These are phyloP conservation scores for Phortica okadai DNA, from an alignment of 2,888 invertebrate genomes.

Conservation along the genomic window DNA sequence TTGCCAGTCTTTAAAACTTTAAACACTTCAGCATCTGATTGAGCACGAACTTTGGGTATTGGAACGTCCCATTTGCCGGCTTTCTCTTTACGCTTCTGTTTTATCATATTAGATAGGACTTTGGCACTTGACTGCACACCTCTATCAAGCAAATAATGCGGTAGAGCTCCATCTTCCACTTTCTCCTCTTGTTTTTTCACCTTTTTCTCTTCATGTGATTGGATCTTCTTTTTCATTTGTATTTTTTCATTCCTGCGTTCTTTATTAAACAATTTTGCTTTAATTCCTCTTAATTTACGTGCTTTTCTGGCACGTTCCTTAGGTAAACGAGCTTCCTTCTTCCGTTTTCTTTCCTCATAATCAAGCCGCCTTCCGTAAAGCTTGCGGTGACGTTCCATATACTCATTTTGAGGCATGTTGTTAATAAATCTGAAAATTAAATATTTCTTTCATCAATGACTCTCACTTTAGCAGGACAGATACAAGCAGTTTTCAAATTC, in stretches of 20 bases:
- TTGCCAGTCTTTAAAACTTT: conserved; percentile 95
- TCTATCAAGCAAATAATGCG: conserved; percentile 97
- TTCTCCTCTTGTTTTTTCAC: conserved; percentile 90
- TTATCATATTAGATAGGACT: conserved; percentile 98
- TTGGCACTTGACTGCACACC: conserved; percentile 96
- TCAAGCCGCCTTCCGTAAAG: conserved; percentile 96
- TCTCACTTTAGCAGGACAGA: too few species aligned
- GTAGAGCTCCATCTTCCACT: conserved; percentile 93
- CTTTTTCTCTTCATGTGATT: conserved; percentile 97
- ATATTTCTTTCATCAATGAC: too few species aligned
- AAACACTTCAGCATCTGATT: conserved; percentile 98
- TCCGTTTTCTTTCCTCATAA: conserved; percentile 97
- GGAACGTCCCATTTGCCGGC: conserved; percentile 99
- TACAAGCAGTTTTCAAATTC: too few species aligned
- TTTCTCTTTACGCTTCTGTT: conserved; percentile 99
- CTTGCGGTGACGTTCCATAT: conserved; percentile 98
- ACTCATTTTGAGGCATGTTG: conserved; percentile 98
- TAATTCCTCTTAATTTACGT: conserved; percentile 93
- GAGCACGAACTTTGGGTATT: conserved; percentile 97
- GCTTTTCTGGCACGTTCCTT: conserved; percentile 95
- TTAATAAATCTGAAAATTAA: too few species aligned
- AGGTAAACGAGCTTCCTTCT: conserved; percentile 95
- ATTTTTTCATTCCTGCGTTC: conserved; percentile 98
- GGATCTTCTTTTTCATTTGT: conserved; percentile 99
- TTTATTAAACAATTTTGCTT: conserved; percentile 98